Conservation (phyloP, 2,888 invertebrate genomes). For the Hirtodrosophila alboralis region DNA sequence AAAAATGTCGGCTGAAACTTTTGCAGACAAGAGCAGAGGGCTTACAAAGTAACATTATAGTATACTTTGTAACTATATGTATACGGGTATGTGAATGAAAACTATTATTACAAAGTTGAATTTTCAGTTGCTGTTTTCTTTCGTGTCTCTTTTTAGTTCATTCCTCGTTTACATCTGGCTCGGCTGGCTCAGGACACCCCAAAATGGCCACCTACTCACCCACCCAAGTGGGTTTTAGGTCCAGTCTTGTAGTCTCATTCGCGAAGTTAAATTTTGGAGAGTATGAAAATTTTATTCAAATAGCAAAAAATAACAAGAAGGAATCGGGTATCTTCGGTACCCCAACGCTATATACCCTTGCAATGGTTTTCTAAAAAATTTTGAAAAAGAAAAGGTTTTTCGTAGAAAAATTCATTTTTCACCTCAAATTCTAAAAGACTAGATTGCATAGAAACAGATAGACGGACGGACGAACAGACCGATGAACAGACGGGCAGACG, state of each 20-base stretch:
- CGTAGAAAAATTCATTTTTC: too few species aligned
- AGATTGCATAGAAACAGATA: too few species aligned
- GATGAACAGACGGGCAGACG: too few species aligned
- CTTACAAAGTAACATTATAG: background rate
- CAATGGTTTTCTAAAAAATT: too few species aligned
- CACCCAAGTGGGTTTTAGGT: background rate
- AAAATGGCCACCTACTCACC: background rate
- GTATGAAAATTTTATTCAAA: constrained; percentile 44
- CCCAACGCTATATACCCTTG: too few species aligned
- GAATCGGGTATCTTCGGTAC: too few species aligned
- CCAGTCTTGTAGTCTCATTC: constrained; percentile 18
- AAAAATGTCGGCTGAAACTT: constrained; percentile 1
- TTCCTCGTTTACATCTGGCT: constrained; percentile 4
- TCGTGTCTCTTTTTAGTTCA: constrained; percentile 7
- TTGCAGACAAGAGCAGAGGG: constrained; percentile 17
- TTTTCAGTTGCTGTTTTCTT: constrained; percentile 45
- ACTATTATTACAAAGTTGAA: constrained; percentile 50
- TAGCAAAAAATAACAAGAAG: too few species aligned
- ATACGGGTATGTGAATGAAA: constrained; percentile 13
- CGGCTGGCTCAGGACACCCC: constrained; percentile 4
- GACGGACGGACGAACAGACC: too few species aligned
- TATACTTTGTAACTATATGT: constrained; percentile 3
- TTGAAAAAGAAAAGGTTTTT: too few species aligned
- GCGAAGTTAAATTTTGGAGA: constrained; percentile 43
- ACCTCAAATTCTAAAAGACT: too few species aligned